Evolutionary conservation across 2,888 invertebrate genomes (phyloP), one percentile per base, ranked within the genome.

Genomic region (Calliopum simillimum): DNA sequence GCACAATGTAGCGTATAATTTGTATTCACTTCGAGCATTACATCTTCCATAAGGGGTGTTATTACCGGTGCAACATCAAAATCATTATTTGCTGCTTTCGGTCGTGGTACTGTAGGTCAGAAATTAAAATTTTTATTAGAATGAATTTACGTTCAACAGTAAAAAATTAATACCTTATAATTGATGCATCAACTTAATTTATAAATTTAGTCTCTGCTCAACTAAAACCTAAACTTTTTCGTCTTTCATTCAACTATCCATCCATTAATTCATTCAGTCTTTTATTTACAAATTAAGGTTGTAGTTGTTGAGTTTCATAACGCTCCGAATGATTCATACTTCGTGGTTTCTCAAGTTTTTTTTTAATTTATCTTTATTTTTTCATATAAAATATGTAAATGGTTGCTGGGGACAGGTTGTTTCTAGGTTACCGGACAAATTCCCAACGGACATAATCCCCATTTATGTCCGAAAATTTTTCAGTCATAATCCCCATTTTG

Each of bases 1-100:
- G 87, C 86, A 75, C 89, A 89, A n/a, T 80, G 79, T 62, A 88
- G 73, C 3, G 85, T 86, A 56, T 85, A 85, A 74, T 86, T 85
- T 1, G 78, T 75, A 25, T 80, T 79, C 0, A 79, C 76, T 8
- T 84, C 80, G 53, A 87, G 76, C 33, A 80, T 83, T 3, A 85
- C 71, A 68, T 87, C 83, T 2, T 80, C 75, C 68, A 79, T 78
- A 51, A 80, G 78, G 14, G 86, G 86, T 67, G 82, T 81, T 66
- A 87, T 84, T 8, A 84, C 75, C 3, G 86, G 87, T 21, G 82
- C 82, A 43, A 82, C 85, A 55, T 75, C 84, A 70, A 80, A 80
- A 43, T 76, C 75, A 33, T 77, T 76, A 58, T 78, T 75, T 61
- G 62, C 76, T 43, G 74, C 46, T 41, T 70, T 74, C 1, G 80